Conservation (phyloP, 35 echinoderm and acorn worm species). For the Patiria miniata region DNA sequence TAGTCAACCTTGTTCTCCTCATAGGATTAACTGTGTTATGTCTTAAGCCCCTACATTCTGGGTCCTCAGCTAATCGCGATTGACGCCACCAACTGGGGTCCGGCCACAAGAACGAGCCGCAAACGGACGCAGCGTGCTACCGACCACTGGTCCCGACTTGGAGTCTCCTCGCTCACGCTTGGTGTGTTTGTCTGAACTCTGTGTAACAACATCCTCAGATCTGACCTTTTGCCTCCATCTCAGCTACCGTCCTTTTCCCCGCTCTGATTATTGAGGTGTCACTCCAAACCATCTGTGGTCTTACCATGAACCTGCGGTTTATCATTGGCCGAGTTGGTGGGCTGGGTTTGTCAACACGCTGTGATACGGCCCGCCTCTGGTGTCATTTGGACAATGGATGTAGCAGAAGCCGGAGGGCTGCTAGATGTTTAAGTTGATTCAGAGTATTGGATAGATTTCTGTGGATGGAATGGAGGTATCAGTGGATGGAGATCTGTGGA, state of each 20-base stretch:
- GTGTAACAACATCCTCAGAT: constrained; percentile 4
- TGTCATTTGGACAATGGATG: constrained; percentile 22
- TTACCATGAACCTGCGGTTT: neutral
- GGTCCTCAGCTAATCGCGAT: neutral
- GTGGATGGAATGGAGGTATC: too few relatives aligned
- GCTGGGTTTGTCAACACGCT: constrained; percentile 4
- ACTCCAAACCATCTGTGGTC: constrained; percentile 13
- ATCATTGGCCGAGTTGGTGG: neutral
- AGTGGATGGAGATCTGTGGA: too few relatives aligned
- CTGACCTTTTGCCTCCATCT: constrained; percentile 8
- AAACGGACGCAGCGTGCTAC: neutral
- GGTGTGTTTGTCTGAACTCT: neutral
- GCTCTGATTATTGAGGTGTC: neutral
- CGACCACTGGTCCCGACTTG: constrained; percentile 9
- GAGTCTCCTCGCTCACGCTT: neutral
- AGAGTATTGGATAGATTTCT: too few relatives aligned
- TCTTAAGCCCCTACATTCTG: neutral
- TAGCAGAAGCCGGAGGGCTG: neutral
- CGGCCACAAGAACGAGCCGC: neutral
- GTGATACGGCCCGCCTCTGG: neutral
- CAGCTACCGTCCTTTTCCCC: neutral
- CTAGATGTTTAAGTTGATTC: neutral
- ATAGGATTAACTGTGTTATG: constrained; percentile 25
- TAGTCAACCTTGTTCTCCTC: constrained; percentile 9
- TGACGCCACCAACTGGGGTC: constrained; percentile 12